phyloP scores from a whole-genome alignment of 1,140 invertebrate species.

The Schmidtea mediterranea region DNA sequence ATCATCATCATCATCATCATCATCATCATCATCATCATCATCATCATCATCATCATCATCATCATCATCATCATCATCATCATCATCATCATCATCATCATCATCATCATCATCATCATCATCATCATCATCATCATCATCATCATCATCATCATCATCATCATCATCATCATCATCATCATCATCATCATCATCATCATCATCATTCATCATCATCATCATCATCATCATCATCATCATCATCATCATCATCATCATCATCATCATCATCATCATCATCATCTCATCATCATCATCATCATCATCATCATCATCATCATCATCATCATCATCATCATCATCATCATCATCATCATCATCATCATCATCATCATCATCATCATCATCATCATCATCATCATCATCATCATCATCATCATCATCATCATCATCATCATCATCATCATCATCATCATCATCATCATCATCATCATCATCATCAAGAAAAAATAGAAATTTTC shows the following conservation, averaged over 20 bases:
- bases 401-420: conserved; percentile 5
- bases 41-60: conserved; percentile 4
- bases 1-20: conserved; percentile 3
- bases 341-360: conserved; percentile 5
- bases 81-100: conserved; percentile 6
- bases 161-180: conserved; percentile 4
- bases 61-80: conserved; percentile 6
- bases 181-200: conserved; percentile 6
- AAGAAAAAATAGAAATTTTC: no score
- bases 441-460: conserved; percentile 2
- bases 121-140: conserved; percentile 2
- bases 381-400: conserved; percentile 6
- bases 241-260: conserved; percentile 3
- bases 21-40: conserved; percentile 1
- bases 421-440: conserved; percentile 3
- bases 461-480: conserved; percentile 4
- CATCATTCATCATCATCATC: no score
- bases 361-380: conserved; percentile 5
- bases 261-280: no score
- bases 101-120: not conserved
- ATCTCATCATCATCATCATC: no score
- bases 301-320: no score
- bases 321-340: conserved; percentile 6
- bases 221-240: conserved; percentile 5
- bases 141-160: not conserved